These are phyloP conservation scores for Bubo bubo DNA, from an alignment of 2,113 vertebrate species.

Conservation along the genomic window DNA sequence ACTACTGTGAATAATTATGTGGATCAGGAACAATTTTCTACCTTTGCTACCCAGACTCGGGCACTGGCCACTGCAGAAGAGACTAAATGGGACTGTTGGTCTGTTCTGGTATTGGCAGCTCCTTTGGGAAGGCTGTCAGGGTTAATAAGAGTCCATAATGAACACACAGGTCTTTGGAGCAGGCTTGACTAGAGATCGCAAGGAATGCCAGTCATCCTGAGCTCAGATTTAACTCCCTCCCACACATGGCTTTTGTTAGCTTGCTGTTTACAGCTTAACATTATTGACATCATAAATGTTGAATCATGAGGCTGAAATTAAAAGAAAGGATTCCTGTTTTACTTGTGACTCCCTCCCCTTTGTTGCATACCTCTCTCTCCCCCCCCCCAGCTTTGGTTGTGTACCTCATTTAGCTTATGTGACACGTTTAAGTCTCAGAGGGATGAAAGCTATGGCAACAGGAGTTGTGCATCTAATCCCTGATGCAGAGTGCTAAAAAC, in stretches of 20 bases:
- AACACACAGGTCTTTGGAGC: not conserved
- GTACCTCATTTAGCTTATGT: not conserved
- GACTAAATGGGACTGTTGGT: not conserved
- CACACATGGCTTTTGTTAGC: not conserved
- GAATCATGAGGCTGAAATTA: not conserved
- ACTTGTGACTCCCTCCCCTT: not conserved
- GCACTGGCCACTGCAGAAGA: not conserved
- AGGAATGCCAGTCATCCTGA: not conserved
- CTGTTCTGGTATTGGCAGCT: not conserved
- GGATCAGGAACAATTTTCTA: not conserved
- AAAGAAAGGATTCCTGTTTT: not conserved
- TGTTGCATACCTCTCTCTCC: not conserved
- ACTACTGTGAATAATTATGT: not conserved
- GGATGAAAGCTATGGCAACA: constrained; percentile 67
- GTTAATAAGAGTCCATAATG: not conserved
- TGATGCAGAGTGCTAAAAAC: not conserved
- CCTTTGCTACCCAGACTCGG: not conserved
- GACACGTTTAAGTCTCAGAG: not conserved
- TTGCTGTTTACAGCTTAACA: not conserved
- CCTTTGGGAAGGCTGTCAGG: not conserved
- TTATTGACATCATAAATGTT: not conserved
- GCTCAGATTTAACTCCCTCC: not conserved
- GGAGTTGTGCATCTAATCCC: constrained; percentile 37
- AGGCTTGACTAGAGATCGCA: not conserved
- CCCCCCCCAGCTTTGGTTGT: not conserved